Base-by-base conservation (phyloP, 2,888 invertebrate genomes). In the Gonocerus acuteangulatus region DNA sequence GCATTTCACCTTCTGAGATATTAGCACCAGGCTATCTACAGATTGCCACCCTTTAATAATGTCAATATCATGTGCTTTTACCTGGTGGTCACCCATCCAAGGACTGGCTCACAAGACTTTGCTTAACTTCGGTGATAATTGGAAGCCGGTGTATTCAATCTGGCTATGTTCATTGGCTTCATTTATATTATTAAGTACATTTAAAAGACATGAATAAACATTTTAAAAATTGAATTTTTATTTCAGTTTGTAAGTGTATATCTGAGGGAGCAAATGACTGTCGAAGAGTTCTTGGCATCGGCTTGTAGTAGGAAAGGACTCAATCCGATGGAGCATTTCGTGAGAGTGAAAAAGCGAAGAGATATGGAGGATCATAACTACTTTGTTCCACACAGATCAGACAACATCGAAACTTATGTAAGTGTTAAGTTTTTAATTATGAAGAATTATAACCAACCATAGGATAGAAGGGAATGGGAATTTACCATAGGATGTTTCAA, bases 361-460 rank as follows among this genome's bases (percentile, higher is more conserved):
- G 94, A 95, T 72, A 90, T 93, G 86, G 94, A 94, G 75, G 93
- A 93, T 76, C 91, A 91, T 76, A 93, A 93, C 78, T 95, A 93
- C 78, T 93, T 93, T 77, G 94, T 95, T 72, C 95, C 95, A 64
- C 93, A 94, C 75, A 85, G 93, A 71, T 88, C 89, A 72, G 94
- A 95, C 77, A 84, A 89, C 72, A 92, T 96, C 71, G 95, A 95
- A 77, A 93, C 92, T 74, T 93, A 94, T 76, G 94, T 95, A 63
- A 66, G 68, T 66, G 23, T 39, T 36, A 22, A 51, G 6, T 32
- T n/a, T n/a, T n/a, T n/a, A n/a, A n/a, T n/a, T n/a, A n/a, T n/a
- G n/a, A n/a, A n/a, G n/a, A n/a, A n/a, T n/a, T n/a, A n/a, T n/a
- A n/a, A n/a, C n/a, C n/a, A n/a, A n/a, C n/a, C n/a, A n/a, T n/a